Evolutionary conservation across 2,888 invertebrate species (phyloP), one percentile per base, ranked within the genome.

Genomic region (Serrognathus titanus): DNA sequence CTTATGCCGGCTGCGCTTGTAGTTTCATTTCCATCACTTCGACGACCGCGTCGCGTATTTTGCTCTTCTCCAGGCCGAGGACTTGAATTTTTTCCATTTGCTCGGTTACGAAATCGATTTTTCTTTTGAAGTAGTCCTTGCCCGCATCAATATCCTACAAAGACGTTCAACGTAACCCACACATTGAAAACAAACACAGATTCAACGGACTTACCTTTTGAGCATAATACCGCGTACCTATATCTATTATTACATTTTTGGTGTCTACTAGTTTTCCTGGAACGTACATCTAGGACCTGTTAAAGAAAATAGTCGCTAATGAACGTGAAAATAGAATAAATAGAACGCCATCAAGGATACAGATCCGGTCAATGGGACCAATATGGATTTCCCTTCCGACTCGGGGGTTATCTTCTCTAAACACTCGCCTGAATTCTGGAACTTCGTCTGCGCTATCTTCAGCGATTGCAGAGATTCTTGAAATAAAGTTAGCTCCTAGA

Each of bases 151-250:
- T 82, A 69, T 88, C 85, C 88, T 92, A 69, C 39, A 75, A 72
- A 65, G 2, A 7, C 16, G 3, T 16, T 16, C 16, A n/a, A 31
- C 40, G 10, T 35, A 16, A 16, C 20, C 24, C 4, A 56, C 24
- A 47, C 10, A 53, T 38, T 53, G 39, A n/a, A 10, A 53, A 13
- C 2, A 20, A 51, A 10, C 10, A n/a, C 11, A 1, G 52, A 20
- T 13, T 31, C 13, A 40, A 46, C 35, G 45, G 24, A 54, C 52
- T 45, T 75, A 92, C 93, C 85, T 95, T 95, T 78, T 97, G 92
- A 13, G 92, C 92, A 80, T 91, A 98, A 77, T 98, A 98, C 61
- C 97, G 96, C 51, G 98, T 97, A 50, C 98, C 98, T 72, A 98
- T 89, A 77, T 98, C 97, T 64, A 98, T 90, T 35, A 97, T 82